Evolutionary conservation across 2,888 invertebrate genomes (phyloP), one percentile per base, ranked within the genome.

Genomic region (Neria commutata): DNA sequence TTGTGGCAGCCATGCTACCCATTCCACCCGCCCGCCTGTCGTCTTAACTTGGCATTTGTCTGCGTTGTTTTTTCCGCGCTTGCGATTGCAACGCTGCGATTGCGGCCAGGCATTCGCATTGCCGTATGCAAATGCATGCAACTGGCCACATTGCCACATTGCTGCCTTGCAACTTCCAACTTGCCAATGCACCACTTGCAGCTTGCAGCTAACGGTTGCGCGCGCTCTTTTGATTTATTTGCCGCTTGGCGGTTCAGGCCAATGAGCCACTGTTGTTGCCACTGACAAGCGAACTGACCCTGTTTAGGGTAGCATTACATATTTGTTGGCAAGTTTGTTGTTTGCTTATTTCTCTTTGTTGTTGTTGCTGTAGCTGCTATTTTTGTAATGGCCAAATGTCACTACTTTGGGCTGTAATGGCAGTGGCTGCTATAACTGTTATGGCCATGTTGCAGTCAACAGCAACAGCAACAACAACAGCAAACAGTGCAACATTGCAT

Each of bases 141-240:
- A n/a, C n/a, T n/a, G n/a, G n/a, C n/a, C n/a, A n/a, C n/a, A n/a
- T n/a, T n/a, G n/a, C n/a, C n/a, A n/a, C n/a, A n/a, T n/a, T n/a
- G n/a, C n/a, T n/a, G n/a, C n/a, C n/a, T n/a, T n/a, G n/a, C n/a
- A n/a, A n/a, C n/a, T n/a, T n/a, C n/a, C n/a, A 29, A 23, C 11
- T 29, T 33, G 51, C 34, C 52, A 25, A 25, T n/a, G 14, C 11
- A 24, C 40, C 14, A 24, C 26, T 25, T 52, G 42, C 16, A 37
- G 37, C 49, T 47, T 11, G 42, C 65, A 64, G 62, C 73, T 72
- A 72, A 74, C 74, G 74, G 71, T 52, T 72, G 72, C 72, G 73
- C 72, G 69, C 72, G 72, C 74, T 72, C 72, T 74, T 74, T 73
- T 73, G 73, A 74, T 73, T 73, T 73, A 73, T 74, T 64, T 40